Evolutionary conservation across 2,797 vertebrate species (phyloP).

Genomic region (Phataginus tricuspis): DNA sequence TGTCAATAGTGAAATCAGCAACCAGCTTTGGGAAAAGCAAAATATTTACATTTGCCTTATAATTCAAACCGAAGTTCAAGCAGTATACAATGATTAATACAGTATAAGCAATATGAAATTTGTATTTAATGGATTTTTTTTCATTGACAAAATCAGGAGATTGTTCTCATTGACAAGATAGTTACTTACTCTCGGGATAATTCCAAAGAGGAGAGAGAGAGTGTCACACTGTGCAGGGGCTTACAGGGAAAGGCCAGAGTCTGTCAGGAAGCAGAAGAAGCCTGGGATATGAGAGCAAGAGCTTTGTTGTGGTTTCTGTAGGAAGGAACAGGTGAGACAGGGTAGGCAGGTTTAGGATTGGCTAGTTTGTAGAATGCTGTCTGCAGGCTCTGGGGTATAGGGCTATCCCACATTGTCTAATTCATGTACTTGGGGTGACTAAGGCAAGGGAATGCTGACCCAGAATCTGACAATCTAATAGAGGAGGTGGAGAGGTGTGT

Average conservation of each 20-base stretch:
- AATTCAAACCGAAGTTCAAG: not conserved
- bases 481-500: accelerated
- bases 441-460: not conserved
- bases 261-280: not conserved
- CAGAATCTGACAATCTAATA: not conserved
- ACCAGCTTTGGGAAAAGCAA: not conserved
- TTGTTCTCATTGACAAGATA: not conserved
- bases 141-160: not conserved
- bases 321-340: not conserved
- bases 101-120: not conserved
- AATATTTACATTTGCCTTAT: not conserved
- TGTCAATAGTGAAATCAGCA: not conserved
- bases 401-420: not conserved
- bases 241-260: not conserved
- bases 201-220: not conserved
- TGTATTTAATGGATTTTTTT: not conserved
- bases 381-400: accelerated
- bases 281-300: no score
- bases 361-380: not conserved
- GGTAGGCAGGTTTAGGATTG: not conserved
- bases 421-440: not conserved
- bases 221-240: accelerated
- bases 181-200: not conserved
- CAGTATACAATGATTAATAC: not conserved
- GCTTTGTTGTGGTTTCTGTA: not conserved